Conservation (phyloP, 1,140 invertebrate genomes). For the Olivierus martensii region DNA sequence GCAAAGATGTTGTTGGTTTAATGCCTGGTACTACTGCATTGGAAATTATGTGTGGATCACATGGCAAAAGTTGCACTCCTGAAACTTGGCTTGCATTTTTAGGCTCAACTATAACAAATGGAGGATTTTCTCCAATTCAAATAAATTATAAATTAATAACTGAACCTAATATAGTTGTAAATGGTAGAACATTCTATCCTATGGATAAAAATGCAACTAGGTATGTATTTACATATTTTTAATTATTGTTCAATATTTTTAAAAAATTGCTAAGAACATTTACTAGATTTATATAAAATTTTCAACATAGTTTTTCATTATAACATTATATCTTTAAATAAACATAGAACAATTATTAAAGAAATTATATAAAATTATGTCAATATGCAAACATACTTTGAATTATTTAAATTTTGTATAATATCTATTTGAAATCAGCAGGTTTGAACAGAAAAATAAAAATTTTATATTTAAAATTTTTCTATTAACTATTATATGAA, state of each 20-base stretch:
- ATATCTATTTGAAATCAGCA: too few relatives aligned
- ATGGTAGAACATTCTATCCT: constrained; percentile 2
- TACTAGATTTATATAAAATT: too few relatives aligned
- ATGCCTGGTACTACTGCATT: constrained; percentile 8
- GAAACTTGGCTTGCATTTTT: constrained; percentile 17
- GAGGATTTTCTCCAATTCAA: constrained; percentile 20
- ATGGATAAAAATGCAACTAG: constrained; percentile 8
- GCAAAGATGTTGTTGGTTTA: constrained; percentile 17
- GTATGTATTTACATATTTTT: constrained; percentile 1
- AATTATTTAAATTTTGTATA: too few relatives aligned
- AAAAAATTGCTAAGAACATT: too few relatives aligned
- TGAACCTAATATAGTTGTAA: not conserved
- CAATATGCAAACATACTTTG: too few relatives aligned
- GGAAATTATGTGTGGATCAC: constrained; percentile 19
- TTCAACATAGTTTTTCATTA: too few relatives aligned
- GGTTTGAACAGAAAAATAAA: too few relatives aligned
- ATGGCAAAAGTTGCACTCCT: constrained; percentile 13
- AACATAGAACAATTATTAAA: too few relatives aligned
- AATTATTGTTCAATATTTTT: not conserved
- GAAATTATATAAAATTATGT: too few relatives aligned
- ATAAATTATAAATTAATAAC: constrained; percentile 13
- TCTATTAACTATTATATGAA: too few relatives aligned
- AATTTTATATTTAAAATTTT: too few relatives aligned
- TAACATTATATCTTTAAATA: too few relatives aligned
- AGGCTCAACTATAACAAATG: constrained; percentile 16